A percentile compares a stretch with the other conserved stretches of the same genome.
Evolutionary conservation across 1,140 invertebrate species (phyloP).

Genomic region (Centruroides sculpturatus): DNA sequence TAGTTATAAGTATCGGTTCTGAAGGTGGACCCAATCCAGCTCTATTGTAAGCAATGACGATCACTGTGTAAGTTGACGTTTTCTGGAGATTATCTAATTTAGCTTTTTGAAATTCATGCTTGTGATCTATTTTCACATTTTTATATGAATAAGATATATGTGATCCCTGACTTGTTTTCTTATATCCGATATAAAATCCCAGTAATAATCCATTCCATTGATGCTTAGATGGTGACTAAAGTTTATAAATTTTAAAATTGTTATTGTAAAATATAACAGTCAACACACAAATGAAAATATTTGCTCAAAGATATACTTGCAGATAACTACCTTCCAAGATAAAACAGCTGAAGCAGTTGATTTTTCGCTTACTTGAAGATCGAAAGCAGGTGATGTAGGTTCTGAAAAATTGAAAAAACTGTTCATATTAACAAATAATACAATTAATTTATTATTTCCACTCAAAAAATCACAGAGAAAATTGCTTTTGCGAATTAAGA

Average conservation of each 20-base stretch:
- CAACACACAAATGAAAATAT: no score
- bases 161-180: conserved; percentile 47
- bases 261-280: not conserved
- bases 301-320: not conserved
- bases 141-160: no score
- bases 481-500: no score
- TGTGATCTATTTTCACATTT: no score
- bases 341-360: conserved; percentile 81
- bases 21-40: conserved; percentile 79
- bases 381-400: conserved; percentile 30
- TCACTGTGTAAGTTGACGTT: conserved; percentile 85
- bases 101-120: no score
- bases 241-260: no score
- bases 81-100: conserved; percentile 36
- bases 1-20: conserved; percentile 70
- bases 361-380: conserved; percentile 66
- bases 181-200: conserved; percentile 66
- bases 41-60: conserved; percentile 88
- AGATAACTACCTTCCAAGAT: conserved; percentile 57
- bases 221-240: conserved; percentile 55
- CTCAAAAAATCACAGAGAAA: no score
- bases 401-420: conserved; percentile 5
- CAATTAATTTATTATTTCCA: no score
- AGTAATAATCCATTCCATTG: conserved; percentile 87
- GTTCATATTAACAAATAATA: no score